Base-by-base conservation (phyloP, 1,140 invertebrate genomes). In the Aleiodes sp. region DNA sequence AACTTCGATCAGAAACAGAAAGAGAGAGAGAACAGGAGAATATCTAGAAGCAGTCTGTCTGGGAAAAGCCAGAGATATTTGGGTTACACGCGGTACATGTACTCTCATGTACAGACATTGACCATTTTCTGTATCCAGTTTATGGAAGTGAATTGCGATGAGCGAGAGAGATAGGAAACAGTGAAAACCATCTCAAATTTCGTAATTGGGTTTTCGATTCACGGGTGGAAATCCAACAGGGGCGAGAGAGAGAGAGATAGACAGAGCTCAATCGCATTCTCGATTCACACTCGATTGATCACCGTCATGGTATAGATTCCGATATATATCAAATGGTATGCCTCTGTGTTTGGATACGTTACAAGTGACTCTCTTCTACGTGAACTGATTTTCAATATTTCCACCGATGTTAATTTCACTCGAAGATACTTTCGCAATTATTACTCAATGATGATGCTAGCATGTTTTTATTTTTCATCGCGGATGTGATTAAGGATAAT, bases 171-270 rank as follows among this genome's bases (percentile, higher is more conserved):
- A 14, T 39, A 21, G 61, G 21, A 63, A 37, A 65, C 63, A 41
- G 43, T 56, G 37, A 59, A n/a, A 57, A 43, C 9, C 8, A 61
- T 70, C 37, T 70, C 60, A 43, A 72, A 72, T 72, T 72, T 72
- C 71, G 67, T 72, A 72, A 72, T 72, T 70, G 67, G 59, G 70
- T 72, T 65, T 72, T 66, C 61, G 68, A 59, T 70, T 65, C 14
- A 29, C 21, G 28, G 33, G n/a, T 19, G 16, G 14, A 16, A 43
- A 33, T 52, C 46, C 46, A n/a, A n/a, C 46, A 52, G 46, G 3
- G n/a, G n/a, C n/a, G n/a, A n/a, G n/a, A n/a, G n/a, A n/a, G n/a
- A n/a, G n/a, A n/a, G n/a, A n/a, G n/a, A n/a, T n/a, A 29, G n/a
- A 64, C 46, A 21, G 21, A 64, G 41, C 39, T 43, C 43, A 14